Conservation (phyloP, 2,797 vertebrate species). For the Hydrophis major region DNA sequence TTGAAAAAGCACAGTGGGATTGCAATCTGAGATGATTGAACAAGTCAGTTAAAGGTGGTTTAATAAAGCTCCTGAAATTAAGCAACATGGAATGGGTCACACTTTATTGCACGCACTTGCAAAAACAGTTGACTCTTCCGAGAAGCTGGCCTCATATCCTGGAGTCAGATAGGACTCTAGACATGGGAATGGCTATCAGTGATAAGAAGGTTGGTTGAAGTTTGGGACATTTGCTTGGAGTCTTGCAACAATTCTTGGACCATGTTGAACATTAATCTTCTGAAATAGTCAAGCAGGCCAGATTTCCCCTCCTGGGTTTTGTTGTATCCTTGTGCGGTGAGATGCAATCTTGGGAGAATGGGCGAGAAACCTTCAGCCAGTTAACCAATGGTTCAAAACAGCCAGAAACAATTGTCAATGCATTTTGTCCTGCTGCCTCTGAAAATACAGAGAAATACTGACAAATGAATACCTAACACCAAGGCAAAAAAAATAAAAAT, state of each 20-base stretch:
- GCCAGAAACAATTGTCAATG: fast-evolving
- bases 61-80: background rate
- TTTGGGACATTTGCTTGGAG: background rate
- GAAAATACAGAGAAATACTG: background rate
- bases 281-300: too few relatives aligned
- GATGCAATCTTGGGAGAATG: background rate
- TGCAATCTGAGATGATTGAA: background rate
- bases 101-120: background rate
- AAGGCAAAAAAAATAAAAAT: background rate
- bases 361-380: background rate
- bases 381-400: background rate
- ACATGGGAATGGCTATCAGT: background rate
- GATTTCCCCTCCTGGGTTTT: too few relatives aligned
- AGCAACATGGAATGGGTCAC: background rate
- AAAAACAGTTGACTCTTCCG: background rate
- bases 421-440: background rate
- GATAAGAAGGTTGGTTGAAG: background rate
- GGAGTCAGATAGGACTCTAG: background rate
- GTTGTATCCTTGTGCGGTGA: background rate
- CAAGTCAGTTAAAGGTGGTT: background rate
- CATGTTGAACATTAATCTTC: background rate
- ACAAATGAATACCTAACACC: background rate
- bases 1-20: background rate
- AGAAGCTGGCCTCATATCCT: background rate
- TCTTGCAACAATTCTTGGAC: background rate